A percentile compares a stretch with the other conserved stretches of the same genome.
These are phyloP conservation scores for Astreopora myriophthalma DNA, from an alignment of 64 coral and sea anemone species.

Conservation along the genomic window DNA sequence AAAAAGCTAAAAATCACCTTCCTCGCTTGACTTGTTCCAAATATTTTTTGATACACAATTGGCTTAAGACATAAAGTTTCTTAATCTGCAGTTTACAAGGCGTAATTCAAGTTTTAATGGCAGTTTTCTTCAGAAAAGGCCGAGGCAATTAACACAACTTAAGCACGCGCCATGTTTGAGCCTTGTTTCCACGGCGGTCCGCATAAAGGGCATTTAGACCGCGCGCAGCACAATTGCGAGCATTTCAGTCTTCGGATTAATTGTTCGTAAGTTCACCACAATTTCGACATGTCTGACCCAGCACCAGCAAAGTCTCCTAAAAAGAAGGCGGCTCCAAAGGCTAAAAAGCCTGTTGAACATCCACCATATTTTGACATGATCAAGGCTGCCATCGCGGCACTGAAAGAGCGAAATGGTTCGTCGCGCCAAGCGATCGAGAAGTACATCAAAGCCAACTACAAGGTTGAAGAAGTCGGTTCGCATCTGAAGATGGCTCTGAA, in stretches of 20 bases:
- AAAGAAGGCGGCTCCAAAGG: neutral
- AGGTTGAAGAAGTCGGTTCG: neutral
- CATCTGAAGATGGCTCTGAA: conserved; percentile 5
- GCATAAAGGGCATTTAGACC: neutral
- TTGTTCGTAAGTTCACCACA: neutral
- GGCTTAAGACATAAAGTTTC: neutral
- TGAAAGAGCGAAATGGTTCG: conserved; percentile 22
- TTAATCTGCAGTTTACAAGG: neutral
- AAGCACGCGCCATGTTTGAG: neutral
- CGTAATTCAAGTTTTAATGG: neutral
- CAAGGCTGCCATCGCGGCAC: neutral
- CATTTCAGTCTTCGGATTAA: neutral
- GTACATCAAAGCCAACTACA: conserved; percentile 43
- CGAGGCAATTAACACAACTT: neutral
- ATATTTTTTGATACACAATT: neutral
- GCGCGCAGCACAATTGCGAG: neutral
- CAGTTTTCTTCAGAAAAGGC: neutral
- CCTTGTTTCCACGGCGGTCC: neutral
- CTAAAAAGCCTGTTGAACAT: neutral
- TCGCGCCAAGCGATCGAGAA: conserved; percentile 32
- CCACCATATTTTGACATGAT: conserved; percentile 14
- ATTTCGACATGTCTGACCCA: neutral
- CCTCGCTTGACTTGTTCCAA: neutral
- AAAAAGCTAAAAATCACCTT: neutral
- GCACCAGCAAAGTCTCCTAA: neutral